Evolutionary conservation across 2,797 vertebrate genomes (phyloP), one percentile per base, ranked within the genome.

Genomic region (Enoplosus armatus): DNA sequence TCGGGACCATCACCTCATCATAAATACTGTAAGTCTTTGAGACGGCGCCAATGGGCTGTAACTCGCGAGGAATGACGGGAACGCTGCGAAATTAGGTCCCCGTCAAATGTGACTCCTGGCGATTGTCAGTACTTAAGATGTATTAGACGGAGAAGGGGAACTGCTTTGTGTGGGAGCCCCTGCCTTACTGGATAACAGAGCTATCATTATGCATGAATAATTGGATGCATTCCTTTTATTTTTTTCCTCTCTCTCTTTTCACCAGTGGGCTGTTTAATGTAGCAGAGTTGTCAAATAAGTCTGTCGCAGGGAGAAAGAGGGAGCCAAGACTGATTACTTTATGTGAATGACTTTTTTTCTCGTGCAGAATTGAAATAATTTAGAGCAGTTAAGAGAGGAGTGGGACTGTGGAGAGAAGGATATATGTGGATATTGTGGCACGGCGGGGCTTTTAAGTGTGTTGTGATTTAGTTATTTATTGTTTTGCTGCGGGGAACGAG

Each of bases 141-240:
- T 91, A 93, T 91, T 87, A 85, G 89, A 90, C 85, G 56, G 60
- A 72, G 88, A 83, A 75, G 68, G 90, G 75, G 82, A 86, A 77
- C 88, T 93, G 86, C 89, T 92, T 93, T 91, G 86, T 87, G 90
- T 84, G 73, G 85, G 84, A 79, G 79, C 77, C 73, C 61, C 91
- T 54, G 48, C 84, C 72, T 89, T 61, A 64, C 81, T 74, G 89
- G 89, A 87, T 90, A 92, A 91, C 90, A 89, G 60, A 79, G 74
- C 90, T 72, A 78, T 93, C 89, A 93, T 94, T 93, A 93, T 91
- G 90, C 87, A 84, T 90, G 87, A 93, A 92, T 93, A 94, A 94
- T 93, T 93, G 90, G 91, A 89, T 90, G 85, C 69, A 72, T 90
- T 92, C 71, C 73, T 84, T 83, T 80, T 82, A 35, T 85, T 72